These are phyloP conservation scores for Branchinecta lindahli DNA, from an alignment of 1,140 invertebrate species.

Conservation along the genomic window DNA sequence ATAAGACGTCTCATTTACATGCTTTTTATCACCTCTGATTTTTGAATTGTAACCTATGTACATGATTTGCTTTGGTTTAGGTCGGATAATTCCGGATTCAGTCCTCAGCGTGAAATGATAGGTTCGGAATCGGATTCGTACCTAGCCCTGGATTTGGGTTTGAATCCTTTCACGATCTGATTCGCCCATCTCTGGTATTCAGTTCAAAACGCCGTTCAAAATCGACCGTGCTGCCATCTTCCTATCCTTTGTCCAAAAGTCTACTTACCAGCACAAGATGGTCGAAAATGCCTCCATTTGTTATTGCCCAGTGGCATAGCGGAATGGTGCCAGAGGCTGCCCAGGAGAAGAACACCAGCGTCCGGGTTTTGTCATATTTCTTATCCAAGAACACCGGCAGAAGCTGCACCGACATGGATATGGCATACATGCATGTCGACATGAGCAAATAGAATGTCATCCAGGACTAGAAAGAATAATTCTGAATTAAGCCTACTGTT, in stretches of 20 bases:
- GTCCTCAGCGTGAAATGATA: too few species aligned
- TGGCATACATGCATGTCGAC: constrained; percentile 55
- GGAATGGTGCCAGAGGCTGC: constrained; percentile 78
- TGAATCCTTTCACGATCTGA: too few species aligned
- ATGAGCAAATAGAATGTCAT: constrained; percentile 66
- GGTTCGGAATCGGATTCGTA: too few species aligned
- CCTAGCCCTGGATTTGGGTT: too few species aligned
- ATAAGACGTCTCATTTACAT: too few species aligned
- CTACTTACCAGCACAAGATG: constrained; percentile 55
- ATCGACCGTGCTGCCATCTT: too few species aligned
- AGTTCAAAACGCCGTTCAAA: too few species aligned
- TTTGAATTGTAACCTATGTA: too few species aligned
- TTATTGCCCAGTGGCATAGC: constrained; percentile 72
- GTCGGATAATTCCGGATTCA: too few species aligned
- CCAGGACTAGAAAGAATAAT: constrained; percentile 46
- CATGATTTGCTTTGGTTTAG: too few species aligned
- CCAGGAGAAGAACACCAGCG: constrained; percentile 63
- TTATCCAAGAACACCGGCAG: constrained; percentile 33
- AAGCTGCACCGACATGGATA: constrained; percentile 62
- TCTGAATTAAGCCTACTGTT: neutral
- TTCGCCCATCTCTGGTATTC: too few species aligned
- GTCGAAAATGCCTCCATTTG: constrained; percentile 70
- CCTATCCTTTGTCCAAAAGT: neutral
- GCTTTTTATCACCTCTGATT: too few species aligned
- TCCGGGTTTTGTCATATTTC: constrained; percentile 29